Conservation (phyloP, 2,888 invertebrate species). For the Cremastinae sp. region DNA sequence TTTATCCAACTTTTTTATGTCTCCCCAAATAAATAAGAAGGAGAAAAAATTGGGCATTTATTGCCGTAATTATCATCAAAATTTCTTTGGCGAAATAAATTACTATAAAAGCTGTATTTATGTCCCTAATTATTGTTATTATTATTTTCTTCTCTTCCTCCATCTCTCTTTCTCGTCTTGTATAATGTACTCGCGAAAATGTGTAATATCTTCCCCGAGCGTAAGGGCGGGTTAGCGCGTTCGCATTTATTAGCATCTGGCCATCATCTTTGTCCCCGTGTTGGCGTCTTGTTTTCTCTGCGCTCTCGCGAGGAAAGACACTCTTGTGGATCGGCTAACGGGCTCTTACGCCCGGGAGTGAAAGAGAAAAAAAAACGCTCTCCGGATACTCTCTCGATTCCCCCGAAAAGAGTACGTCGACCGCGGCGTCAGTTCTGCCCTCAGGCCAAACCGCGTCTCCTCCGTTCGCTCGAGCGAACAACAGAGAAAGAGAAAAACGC, state of each 20-base stretch:
- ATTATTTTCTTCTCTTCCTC: too few species aligned
- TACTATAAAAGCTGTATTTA: conserved; percentile 30
- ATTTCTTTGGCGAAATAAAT: conserved; percentile 10
- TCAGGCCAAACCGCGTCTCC: conserved; percentile 11
- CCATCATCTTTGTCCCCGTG: conserved; percentile 19
- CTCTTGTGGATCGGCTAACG: conserved; percentile 24
- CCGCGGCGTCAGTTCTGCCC: conserved; percentile 35
- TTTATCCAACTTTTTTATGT: neutral
- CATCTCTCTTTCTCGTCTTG: neutral
- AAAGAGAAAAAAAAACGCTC: neutral
- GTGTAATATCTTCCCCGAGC: neutral
- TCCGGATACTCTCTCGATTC: conserved; percentile 14
- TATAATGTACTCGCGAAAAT: conserved; percentile 16
- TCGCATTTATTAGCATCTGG: conserved; percentile 39
- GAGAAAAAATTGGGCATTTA: conserved; percentile 17
- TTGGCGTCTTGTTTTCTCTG: conserved; percentile 1
- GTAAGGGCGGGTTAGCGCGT: neutral
- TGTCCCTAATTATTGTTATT: conserved; percentile 20
- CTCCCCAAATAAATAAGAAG: conserved; percentile 1
- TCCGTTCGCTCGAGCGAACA: too few species aligned
- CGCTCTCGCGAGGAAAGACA: neutral
- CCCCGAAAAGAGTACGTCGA: conserved; percentile 36
- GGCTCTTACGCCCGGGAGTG: conserved; percentile 28
- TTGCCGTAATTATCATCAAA: conserved; percentile 21
- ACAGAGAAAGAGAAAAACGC: neutral